Conservation (phyloP, 1,140 invertebrate genomes). For the Drosophila kurseongensis region DNA sequence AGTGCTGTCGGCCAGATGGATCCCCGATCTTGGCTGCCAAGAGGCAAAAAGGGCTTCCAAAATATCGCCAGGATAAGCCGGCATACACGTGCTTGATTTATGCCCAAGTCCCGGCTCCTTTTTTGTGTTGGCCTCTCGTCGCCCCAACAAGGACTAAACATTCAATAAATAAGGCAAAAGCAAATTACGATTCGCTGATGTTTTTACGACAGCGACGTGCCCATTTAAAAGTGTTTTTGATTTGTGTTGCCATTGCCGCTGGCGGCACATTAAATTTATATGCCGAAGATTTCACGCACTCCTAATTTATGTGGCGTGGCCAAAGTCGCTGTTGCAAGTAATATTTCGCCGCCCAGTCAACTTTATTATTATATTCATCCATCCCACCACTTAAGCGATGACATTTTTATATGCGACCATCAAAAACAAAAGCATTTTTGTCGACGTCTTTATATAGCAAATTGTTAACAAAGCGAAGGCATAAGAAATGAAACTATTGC, state of each 20-base stretch:
- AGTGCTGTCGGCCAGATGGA: constrained; percentile 27
- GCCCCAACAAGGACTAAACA: constrained; percentile 43
- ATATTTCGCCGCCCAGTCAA: constrained; percentile 54
- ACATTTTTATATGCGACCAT: constrained; percentile 46
- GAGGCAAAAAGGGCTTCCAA: background rate
- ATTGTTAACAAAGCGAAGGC: constrained; percentile 10
- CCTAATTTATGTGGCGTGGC: constrained; percentile 71
- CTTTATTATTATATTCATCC: constrained; percentile 65
- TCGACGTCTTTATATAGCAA: background rate
- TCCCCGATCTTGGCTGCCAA: constrained; percentile 7
- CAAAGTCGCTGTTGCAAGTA: constrained; percentile 72
- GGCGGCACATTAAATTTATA: constrained; percentile 79
- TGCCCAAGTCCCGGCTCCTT: constrained; percentile 18
- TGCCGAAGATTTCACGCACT: constrained; percentile 70
- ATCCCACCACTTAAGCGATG: constrained; percentile 36
- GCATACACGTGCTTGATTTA: constrained; percentile 58
- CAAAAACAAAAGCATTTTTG: constrained; percentile 29
- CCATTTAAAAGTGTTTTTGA: constrained; percentile 77
- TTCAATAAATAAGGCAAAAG: constrained; percentile 76
- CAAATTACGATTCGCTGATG: constrained; percentile 77
- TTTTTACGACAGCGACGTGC: constrained; percentile 77
- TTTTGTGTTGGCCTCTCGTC: background rate
- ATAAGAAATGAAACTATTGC: constrained; percentile 13
- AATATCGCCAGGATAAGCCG: constrained; percentile 19
- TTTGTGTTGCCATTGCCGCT: constrained; percentile 57